These are phyloP conservation scores for Chrysochloris asiatica DNA, from an alignment of 2,113 vertebrate species.

Conservation along the genomic window DNA sequence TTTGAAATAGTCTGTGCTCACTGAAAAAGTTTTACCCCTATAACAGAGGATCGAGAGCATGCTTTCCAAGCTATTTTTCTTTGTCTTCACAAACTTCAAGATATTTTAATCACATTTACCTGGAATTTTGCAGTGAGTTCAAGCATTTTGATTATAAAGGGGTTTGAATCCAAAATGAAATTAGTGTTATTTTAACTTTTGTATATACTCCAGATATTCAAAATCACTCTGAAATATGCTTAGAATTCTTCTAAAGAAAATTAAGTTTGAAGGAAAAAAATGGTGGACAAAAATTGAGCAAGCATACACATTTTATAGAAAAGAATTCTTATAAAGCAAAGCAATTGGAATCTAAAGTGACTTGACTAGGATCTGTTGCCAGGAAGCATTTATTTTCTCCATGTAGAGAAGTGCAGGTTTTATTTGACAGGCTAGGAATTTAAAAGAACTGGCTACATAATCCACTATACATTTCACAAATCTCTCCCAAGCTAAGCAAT, in stretches of 20 bases:
- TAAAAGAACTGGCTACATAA: conserved; percentile 12
- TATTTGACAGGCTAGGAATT: conserved; percentile 44
- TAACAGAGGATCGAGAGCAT: neutral
- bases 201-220: neutral
- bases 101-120: neutral
- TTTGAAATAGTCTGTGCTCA: neutral
- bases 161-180: neutral
- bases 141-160: conserved; percentile 34
- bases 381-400: conserved; percentile 2
- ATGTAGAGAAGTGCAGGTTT: conserved; percentile 39
- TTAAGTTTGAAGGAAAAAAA: neutral
- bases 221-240: conserved; percentile 20
- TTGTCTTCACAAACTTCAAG: neutral
- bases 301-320: conserved; percentile 50
- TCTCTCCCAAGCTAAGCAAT: conserved; percentile 29
- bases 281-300: neutral
- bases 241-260: conserved; percentile 47
- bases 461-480: conserved; percentile 17
- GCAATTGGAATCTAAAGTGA: conserved; percentile 25
- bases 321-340: conserved; percentile 66
- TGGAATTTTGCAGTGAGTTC: neutral
- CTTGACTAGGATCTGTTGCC: neutral
- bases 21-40: neutral
- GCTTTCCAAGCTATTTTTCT: conserved; percentile 14
- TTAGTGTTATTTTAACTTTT: neutral